Evolutionary conservation across 2,888 invertebrate species (phyloP).

Genomic region (Cryptocephalus primarius): DNA sequence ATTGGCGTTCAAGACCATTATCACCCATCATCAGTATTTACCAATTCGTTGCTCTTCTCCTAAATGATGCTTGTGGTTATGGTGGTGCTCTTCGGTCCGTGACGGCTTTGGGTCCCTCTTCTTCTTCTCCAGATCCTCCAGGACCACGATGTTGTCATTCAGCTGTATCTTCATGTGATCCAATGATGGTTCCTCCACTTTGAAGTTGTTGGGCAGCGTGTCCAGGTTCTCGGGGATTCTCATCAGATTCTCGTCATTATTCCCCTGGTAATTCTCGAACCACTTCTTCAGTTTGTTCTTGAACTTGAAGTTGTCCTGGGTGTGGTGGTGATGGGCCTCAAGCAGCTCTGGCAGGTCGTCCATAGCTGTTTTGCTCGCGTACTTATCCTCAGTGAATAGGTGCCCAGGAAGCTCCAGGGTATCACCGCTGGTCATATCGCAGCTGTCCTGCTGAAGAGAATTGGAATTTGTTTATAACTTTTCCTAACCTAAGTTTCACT

Average conservation of each 20-base stretch:
- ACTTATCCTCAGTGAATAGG: conserved; percentile 25
- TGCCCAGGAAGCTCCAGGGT: conserved; percentile 37
- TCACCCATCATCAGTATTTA: conserved; percentile 2
- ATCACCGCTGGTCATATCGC: conserved; percentile 37
- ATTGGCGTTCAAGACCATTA: no score
- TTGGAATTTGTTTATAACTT: not conserved
- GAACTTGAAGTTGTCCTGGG: conserved; percentile 18
- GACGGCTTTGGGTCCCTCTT: conserved; percentile 3
- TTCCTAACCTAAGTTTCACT: no score
- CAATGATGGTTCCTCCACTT: conserved; percentile 26
- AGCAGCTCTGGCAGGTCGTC: conserved; percentile 30
- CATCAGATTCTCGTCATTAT: no score
- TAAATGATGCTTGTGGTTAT: conserved; percentile 9
- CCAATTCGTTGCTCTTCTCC: conserved; percentile 32
- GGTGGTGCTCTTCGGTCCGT: conserved; percentile 10
- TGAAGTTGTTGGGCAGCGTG: conserved; percentile 21
- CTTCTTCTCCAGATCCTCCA: conserved; percentile 8
- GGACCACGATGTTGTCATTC: conserved; percentile 1
- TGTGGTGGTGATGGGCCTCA: conserved; percentile 24
- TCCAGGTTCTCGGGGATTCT: conserved; percentile 8
- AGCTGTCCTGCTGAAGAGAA: conserved; percentile 32
- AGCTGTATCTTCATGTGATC: conserved; percentile 5
- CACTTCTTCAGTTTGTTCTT: conserved; percentile 19
- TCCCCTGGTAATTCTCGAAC: conserved; percentile 10
- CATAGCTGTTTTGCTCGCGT: conserved; percentile 16